phyloP scores from a whole-genome alignment of 2,888 invertebrate genomes.

The Drosophila niveifrons region DNA sequence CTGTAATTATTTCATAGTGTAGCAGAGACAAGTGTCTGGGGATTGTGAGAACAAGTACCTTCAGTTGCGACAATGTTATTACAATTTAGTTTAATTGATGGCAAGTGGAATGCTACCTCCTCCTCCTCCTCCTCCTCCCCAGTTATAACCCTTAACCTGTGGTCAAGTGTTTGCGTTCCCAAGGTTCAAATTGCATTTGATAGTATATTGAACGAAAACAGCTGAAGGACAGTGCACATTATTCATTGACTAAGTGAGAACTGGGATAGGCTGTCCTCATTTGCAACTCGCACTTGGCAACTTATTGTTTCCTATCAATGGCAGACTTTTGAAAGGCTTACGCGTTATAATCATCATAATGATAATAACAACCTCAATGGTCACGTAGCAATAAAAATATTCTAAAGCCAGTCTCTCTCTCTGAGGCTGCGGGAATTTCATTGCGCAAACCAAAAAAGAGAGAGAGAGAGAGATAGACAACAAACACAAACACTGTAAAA shows the following conservation, averaged over 20 bases:
- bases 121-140: slow-evolving; percentile 10
- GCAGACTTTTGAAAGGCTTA: slow-evolving; percentile 39
- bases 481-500: slow-evolving; percentile 1
- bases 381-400: slow-evolving; percentile 67
- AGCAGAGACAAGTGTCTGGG: slow-evolving; percentile 17
- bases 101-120: slow-evolving; percentile 49
- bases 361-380: slow-evolving; percentile 47
- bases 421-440: slow-evolving; percentile 46
- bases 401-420: slow-evolving; percentile 61
- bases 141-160: slow-evolving; percentile 12
- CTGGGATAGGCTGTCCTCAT: slow-evolving; percentile 28
- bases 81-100: slow-evolving; percentile 74
- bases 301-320: slow-evolving; percentile 42
- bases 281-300: slow-evolving; percentile 42
- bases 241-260: slow-evolving; percentile 23
- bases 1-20: slow-evolving; percentile 4
- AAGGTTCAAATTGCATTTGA: slow-evolving; percentile 48
- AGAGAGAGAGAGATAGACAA: slow-evolving; percentile 8
- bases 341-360: slow-evolving; percentile 6
- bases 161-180: slow-evolving; percentile 69
- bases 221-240: slow-evolving; percentile 42
- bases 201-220: slow-evolving; percentile 19
- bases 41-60: slow-evolving; percentile 11
- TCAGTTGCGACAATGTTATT: slow-evolving; percentile 42
- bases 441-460: slow-evolving; percentile 44